Percentiles rank a stretch among this genome's conserved stretches.
phyloP scores from a whole-genome alignment of 2,888 invertebrate genomes.

The Aspidiotus rigidus region DNA sequence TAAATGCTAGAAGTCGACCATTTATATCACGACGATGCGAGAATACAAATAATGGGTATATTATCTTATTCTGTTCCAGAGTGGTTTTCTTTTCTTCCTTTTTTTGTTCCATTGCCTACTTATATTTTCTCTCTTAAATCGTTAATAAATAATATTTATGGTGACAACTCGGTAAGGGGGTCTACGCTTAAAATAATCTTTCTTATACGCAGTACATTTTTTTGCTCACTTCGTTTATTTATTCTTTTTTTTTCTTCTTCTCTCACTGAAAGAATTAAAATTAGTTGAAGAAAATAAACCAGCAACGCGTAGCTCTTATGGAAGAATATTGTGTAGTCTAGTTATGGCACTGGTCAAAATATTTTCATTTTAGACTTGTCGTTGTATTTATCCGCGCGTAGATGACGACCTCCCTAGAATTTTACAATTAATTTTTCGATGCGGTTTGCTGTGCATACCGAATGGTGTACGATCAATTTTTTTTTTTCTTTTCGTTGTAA shows the following conservation, averaged over 20 bases:
- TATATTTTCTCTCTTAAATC: slow-evolving; percentile 19
- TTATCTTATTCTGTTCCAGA: slow-evolving; percentile 25
- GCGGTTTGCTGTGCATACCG: background rate
- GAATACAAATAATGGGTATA: slow-evolving; percentile 32
- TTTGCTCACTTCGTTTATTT: background rate
- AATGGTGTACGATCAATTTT: slow-evolving; percentile 2
- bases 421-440: slow-evolving; percentile 8
- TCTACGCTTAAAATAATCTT: slow-evolving; percentile 21
- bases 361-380: slow-evolving; percentile 11
- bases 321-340: background rate
- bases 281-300: too few species aligned
- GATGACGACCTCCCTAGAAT: slow-evolving; percentile 7
- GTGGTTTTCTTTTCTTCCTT: slow-evolving; percentile 14
- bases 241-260: background rate
- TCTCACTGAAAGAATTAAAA: too few species aligned
- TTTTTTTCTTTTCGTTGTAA: too few species aligned
- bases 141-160: slow-evolving; percentile 30
- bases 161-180: slow-evolving; percentile 31
- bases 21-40: slow-evolving; percentile 14
- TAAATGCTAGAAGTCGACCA: slow-evolving; percentile 12
- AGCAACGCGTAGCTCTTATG: background rate
- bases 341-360: slow-evolving; percentile 15
- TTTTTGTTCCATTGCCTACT: slow-evolving; percentile 27
- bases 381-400: background rate
- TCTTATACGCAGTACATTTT: slow-evolving; percentile 5